A percentile compares a stretch with the other conserved stretches of the same genome.
phyloP scores from a whole-genome alignment of 64 coral and sea anemone species.

The Catalaphyllia jardinei region DNA sequence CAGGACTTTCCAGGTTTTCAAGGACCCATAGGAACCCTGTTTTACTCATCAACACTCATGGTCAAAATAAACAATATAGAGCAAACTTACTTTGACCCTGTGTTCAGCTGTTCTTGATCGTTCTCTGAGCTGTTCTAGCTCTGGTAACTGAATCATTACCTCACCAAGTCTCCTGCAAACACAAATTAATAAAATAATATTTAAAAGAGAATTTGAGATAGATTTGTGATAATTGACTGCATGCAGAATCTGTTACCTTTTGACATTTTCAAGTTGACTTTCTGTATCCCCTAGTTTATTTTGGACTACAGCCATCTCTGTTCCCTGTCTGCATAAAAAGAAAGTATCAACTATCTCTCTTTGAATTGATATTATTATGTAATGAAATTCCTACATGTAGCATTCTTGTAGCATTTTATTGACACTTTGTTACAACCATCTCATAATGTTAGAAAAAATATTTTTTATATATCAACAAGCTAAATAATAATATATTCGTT shows the following conservation, averaged over 20 bases:
- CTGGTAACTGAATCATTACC: slow-evolving; percentile 32
- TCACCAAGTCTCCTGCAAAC: slow-evolving; percentile 59
- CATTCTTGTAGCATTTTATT: no score
- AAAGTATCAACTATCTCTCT: background rate
- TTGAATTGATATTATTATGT: no score
- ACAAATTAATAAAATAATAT: no score
- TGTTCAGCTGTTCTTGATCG: slow-evolving; percentile 63
- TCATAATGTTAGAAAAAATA: no score
- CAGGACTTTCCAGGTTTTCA: no score
- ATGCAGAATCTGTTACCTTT: slow-evolving; percentile 52
- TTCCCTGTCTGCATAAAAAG: slow-evolving; percentile 59
- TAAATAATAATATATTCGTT: no score
- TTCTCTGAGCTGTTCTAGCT: slow-evolving; percentile 69
- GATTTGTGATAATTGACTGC: no score
- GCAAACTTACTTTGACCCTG: slow-evolving; percentile 69
- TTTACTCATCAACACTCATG: background rate
- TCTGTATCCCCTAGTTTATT: slow-evolving; percentile 70
- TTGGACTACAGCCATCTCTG: slow-evolving; percentile 61
- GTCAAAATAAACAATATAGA: background rate
- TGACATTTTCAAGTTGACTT: slow-evolving; percentile 65
- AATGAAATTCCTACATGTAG: no score
- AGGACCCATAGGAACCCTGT: no score
- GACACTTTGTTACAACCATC: no score
- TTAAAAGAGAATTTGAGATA: no score
- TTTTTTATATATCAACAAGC: no score